phyloP scores from a whole-genome alignment of 2,797 vertebrate species.

The Margarornis squamiger region DNA sequence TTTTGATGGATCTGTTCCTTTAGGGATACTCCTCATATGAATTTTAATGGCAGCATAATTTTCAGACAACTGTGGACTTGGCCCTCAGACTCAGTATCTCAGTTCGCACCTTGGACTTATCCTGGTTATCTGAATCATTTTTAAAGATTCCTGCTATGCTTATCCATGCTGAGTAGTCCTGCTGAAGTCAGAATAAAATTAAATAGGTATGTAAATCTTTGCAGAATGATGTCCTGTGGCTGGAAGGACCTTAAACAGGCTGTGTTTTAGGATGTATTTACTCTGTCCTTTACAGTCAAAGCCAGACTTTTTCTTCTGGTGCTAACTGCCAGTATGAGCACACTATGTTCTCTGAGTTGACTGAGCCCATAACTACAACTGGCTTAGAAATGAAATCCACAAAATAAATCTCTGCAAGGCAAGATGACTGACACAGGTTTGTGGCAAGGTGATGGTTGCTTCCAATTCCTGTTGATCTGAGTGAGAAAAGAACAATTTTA shows the following conservation, averaged over 20 bases:
- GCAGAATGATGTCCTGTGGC: not conserved
- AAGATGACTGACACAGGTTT: not conserved
- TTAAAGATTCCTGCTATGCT: not conserved
- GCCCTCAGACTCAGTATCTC: not conserved
- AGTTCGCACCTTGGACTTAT: not conserved
- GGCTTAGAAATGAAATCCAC: not conserved
- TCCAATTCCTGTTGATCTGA: accelerated
- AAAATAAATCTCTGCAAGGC: not conserved
- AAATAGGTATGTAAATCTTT: not conserved
- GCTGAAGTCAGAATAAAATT: not conserved
- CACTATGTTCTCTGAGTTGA: not conserved
- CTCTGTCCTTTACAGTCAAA: not conserved
- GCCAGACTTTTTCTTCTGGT: not conserved
- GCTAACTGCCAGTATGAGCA: not conserved
- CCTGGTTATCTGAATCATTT: not conserved
- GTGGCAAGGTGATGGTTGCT: not conserved
- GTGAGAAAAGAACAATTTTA: not conserved
- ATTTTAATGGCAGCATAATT: not conserved
- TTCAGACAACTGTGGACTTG: not conserved
- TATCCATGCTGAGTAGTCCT: not conserved
- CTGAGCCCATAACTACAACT: not conserved
- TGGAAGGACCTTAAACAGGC: not conserved
- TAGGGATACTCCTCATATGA: not conserved
- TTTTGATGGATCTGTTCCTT: not conserved
- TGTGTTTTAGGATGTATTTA: not conserved